These are phyloP conservation scores for Lota lota DNA, from an alignment of 2,113 vertebrate genomes.

Conservation along the genomic window DNA sequence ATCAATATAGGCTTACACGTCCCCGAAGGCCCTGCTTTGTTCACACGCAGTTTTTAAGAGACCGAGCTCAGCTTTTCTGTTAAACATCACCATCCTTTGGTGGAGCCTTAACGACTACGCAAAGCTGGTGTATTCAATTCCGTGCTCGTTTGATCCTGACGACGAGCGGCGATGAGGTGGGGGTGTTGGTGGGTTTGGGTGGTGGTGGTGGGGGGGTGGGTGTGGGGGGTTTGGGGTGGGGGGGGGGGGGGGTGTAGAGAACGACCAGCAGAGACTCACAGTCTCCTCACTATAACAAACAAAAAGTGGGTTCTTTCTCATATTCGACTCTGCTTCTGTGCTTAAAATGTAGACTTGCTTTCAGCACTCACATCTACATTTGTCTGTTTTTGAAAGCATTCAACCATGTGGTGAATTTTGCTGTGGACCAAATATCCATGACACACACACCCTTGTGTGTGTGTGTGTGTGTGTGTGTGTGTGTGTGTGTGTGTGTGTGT, in stretches of 20 bases:
- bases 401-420: constrained; percentile 18
- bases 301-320: background rate
- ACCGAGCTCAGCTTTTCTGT: constrained; percentile 14
- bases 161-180: constrained; percentile 1
- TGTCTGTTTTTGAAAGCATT: constrained; percentile 22
- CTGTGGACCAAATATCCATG: background rate
- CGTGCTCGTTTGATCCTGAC: constrained; percentile 13
- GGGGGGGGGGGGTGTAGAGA: constrained; percentile 9
- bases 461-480: too few relatives aligned
- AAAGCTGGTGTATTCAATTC: constrained; percentile 4
- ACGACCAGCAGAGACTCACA: background rate
- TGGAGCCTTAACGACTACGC: background rate
- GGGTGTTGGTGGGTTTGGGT: too few relatives aligned
- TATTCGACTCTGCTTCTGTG: background rate
- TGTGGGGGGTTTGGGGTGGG: too few relatives aligned
- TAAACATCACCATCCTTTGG: background rate
- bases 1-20: background rate
- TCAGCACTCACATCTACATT: constrained; percentile 22
- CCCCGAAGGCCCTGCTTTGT: constrained; percentile 12
- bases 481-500: too few relatives aligned
- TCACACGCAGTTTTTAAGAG: constrained; percentile 10
- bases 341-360: constrained; percentile 4
- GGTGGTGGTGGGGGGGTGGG: too few relatives aligned
- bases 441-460: background rate
- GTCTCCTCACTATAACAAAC: constrained; percentile 12